Conservation (phyloP, 2,797 vertebrate genomes). For the Dermochelys coriacea region DNA sequence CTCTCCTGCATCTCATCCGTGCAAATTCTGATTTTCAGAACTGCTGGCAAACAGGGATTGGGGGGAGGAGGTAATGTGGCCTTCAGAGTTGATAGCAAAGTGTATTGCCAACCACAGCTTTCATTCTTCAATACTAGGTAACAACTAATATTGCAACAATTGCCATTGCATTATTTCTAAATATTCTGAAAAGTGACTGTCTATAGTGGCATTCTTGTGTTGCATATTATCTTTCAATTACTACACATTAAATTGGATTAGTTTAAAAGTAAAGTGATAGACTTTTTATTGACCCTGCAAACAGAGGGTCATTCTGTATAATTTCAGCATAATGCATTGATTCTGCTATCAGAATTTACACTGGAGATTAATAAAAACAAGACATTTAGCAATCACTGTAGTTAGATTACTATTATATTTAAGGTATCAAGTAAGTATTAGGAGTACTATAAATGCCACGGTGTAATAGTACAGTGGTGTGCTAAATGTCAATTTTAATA, state of each 20-base stretch:
- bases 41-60: neutral
- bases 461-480: neutral
- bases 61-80: neutral
- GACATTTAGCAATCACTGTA: neutral
- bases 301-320: slow-evolving; percentile 33
- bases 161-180: neutral
- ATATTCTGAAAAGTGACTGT: neutral
- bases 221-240: slow-evolving; percentile 52
- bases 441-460: neutral
- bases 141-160: neutral
- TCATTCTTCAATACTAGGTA: neutral
- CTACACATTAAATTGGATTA: slow-evolving; percentile 43
- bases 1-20: accelerated
- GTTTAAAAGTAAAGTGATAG: slow-evolving; percentile 20
- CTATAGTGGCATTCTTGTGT: slow-evolving; percentile 2
- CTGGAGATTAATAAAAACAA: slow-evolving; percentile 6
- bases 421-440: neutral
- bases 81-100: neutral
- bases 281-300: slow-evolving; percentile 51
- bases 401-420: neutral
- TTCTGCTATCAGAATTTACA: slow-evolving; percentile 22
- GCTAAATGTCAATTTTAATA: neutral
- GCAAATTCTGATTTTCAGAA: neutral
- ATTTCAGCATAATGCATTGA: slow-evolving; percentile 35
- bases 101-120: neutral